These are phyloP conservation scores for Heterodera carotae DNA, from an alignment of 1,140 invertebrate genomes.

Conservation along the genomic window DNA sequence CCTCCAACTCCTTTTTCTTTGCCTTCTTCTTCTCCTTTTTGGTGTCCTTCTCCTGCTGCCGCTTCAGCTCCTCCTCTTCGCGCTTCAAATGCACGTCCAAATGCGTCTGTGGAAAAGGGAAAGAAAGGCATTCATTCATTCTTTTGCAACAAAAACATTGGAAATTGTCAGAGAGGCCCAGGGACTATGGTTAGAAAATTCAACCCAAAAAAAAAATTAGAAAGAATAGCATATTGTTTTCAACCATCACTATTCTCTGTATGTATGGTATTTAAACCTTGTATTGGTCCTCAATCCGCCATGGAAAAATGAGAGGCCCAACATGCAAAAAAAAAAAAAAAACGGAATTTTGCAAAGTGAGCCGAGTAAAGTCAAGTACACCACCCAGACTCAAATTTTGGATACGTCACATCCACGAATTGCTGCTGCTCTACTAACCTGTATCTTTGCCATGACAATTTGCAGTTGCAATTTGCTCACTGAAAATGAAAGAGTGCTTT, in stretches of 20 bases:
- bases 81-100: conserved; percentile 26
- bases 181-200: too few species aligned
- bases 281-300: too few species aligned
- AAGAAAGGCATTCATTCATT: conserved; percentile 6
- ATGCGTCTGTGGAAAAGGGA: conserved; percentile 8
- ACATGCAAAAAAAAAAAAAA: too few species aligned
- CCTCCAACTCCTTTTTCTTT: conserved; percentile 41
- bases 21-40: conserved; percentile 38
- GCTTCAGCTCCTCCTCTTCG: conserved; percentile 32
- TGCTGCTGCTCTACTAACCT: neutral
- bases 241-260: too few species aligned
- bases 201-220: neutral
- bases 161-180: conserved; percentile 3
- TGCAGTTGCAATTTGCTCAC: conserved; percentile 48
- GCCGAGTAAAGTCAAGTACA: too few species aligned
- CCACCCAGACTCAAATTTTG: too few species aligned
- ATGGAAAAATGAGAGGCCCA: too few species aligned
- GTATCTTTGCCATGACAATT: conserved; percentile 16
- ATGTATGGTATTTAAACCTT: too few species aligned
- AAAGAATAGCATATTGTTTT: too few species aligned
- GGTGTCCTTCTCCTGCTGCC: neutral
- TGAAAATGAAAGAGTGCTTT: conserved; percentile 29
- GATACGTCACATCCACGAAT: too few species aligned
- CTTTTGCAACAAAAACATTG: neutral
- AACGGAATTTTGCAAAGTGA: too few species aligned